Evolutionary conservation across 2,113 vertebrate genomes (phyloP).

Genomic region (Aplodontia rufa): DNA sequence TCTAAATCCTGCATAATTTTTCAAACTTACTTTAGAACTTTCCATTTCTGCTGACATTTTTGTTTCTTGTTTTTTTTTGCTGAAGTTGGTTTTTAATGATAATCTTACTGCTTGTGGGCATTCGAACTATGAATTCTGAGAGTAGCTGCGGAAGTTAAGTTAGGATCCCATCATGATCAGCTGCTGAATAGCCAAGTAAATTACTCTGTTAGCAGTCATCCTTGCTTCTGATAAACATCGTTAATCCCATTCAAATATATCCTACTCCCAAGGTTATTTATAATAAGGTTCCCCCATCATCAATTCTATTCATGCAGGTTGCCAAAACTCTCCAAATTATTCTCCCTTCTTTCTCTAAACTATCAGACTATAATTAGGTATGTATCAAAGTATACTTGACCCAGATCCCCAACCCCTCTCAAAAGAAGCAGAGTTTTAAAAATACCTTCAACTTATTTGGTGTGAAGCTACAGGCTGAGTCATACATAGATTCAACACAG

Average conservation of each 20-base stretch:
- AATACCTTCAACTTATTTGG: neutral
- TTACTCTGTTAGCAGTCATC: conserved; percentile 55
- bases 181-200: conserved; percentile 57
- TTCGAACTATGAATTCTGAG: conserved; percentile 68
- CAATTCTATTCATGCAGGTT: conserved; percentile 58
- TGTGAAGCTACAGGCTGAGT: neutral
- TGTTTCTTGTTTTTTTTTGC: conserved; percentile 33
- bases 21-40: conserved; percentile 64
- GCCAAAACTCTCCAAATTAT: conserved; percentile 59
- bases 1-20: conserved; percentile 38
- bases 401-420: neutral
- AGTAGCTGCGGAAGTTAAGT: conserved; percentile 59
- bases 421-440: neutral
- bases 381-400: conserved; percentile 41
- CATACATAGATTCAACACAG: neutral
- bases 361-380: conserved; percentile 67
- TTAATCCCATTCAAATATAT: conserved; percentile 74
- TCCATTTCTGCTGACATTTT: conserved; percentile 70
- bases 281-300: conserved; percentile 53
- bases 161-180: conserved; percentile 60
- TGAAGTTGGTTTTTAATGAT: conserved; percentile 59
- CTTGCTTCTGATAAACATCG: conserved; percentile 65
- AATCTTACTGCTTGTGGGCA: conserved; percentile 52
- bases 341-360: conserved; percentile 59
- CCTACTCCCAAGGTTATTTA: conserved; percentile 63